phyloP scores from a whole-genome alignment of 2,797 vertebrate species.

The Acestrorhynchus altus region DNA sequence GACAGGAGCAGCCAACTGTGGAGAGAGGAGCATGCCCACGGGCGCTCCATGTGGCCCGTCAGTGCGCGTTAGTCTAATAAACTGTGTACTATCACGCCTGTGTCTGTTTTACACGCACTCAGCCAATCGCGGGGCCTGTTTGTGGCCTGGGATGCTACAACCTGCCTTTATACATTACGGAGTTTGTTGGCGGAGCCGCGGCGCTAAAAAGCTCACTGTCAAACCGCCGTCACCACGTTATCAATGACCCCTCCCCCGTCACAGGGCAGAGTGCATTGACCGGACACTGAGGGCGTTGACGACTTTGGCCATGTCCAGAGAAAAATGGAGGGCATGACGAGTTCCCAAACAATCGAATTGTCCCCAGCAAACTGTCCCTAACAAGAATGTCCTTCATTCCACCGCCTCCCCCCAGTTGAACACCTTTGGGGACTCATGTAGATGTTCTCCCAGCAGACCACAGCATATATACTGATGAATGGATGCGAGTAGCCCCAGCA shows the following conservation, averaged over 20 bases:
- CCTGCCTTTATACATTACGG: slow-evolving; percentile 66
- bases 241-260: slow-evolving; percentile 37
- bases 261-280: slow-evolving; percentile 45
- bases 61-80: slow-evolving; percentile 74
- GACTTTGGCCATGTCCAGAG: slow-evolving; percentile 59
- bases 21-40: slow-evolving; percentile 65
- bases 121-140: slow-evolving; percentile 66
- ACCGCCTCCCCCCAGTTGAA: too few species aligned
- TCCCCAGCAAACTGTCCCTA: too few species aligned
- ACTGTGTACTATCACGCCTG: slow-evolving; percentile 63
- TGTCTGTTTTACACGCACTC: slow-evolving; percentile 71
- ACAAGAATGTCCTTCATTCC: too few species aligned
- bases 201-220: slow-evolving; percentile 69
- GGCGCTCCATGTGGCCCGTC: slow-evolving; percentile 69
- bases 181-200: slow-evolving; percentile 54
- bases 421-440: too few species aligned
- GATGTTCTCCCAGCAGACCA: background rate
- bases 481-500: background rate
- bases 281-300: slow-evolving; percentile 37
- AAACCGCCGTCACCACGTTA: slow-evolving; percentile 69
- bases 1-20: slow-evolving; percentile 76
- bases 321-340: slow-evolving; percentile 34
- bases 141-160: slow-evolving; percentile 63
- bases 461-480: background rate
- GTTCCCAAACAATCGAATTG: too few species aligned